A percentile compares a stretch with the other conserved stretches of the same genome.
These are phyloP conservation scores for Thymelicus lineola DNA, from an alignment of 2,888 invertebrate species.

Conservation along the genomic window DNA sequence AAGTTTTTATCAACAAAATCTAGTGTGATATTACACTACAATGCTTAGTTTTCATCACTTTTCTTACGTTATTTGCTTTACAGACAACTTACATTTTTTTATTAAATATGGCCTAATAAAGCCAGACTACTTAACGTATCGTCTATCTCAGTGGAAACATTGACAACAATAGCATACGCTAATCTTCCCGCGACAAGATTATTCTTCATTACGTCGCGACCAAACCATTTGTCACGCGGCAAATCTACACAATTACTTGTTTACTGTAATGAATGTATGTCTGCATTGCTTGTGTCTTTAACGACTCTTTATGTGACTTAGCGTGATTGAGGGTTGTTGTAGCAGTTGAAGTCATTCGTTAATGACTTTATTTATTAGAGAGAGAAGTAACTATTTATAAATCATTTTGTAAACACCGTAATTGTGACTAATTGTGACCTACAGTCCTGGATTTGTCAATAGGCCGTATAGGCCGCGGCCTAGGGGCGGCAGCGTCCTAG, in stretches of 20 bases:
- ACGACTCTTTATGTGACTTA: background rate
- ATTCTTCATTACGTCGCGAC: conserved; percentile 60
- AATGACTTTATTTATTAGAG: background rate
- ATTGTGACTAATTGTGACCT: no score
- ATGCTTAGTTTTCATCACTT: no score
- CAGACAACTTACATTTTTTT: no score
- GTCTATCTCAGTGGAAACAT: conserved; percentile 38
- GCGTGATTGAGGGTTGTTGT: conserved; percentile 3
- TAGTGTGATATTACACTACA: no score
- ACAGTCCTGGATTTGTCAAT: no score
- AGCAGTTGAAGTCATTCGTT: background rate
- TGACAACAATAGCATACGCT: conserved; percentile 24
- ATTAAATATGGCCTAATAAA: no score
- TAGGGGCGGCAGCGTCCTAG: no score
- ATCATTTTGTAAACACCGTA: no score
- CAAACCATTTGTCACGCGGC: conserved; percentile 30
- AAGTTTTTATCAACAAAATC: no score
- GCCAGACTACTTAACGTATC: background rate
- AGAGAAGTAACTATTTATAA: no score
- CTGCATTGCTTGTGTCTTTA: background rate
- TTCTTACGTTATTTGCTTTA: no score
- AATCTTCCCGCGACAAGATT: conserved; percentile 52
- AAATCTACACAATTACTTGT: conserved; percentile 34
- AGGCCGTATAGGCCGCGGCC: no score
- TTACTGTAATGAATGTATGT: conserved; percentile 12